Percentiles rank a stretch among this genome's conserved stretches.
phyloP scores from a whole-genome alignment of 2,888 invertebrate species.

The Sphinx pinastri region DNA sequence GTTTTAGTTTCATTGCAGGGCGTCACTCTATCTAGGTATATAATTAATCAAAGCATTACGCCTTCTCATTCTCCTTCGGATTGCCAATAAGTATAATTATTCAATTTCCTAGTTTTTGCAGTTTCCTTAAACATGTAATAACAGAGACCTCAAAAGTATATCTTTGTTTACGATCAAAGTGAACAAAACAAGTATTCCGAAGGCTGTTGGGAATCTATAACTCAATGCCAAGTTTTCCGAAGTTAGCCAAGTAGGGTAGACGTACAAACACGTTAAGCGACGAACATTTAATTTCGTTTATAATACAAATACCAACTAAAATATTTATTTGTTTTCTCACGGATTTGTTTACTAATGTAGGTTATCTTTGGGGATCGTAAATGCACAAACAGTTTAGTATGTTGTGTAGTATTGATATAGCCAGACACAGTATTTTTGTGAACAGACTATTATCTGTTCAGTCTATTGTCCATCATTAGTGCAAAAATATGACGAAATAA shows the following conservation, averaged over 20 bases:
- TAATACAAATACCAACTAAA: slow-evolving; percentile 68
- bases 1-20: too few relatives aligned
- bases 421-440: too few relatives aligned
- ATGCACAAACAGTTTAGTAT: too few relatives aligned
- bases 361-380: background rate
- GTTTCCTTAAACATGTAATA: background rate
- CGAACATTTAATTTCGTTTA: slow-evolving; percentile 67
- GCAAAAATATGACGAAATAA: too few relatives aligned
- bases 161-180: slow-evolving; percentile 76
- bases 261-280: slow-evolving; percentile 68
- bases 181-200: slow-evolving; percentile 79
- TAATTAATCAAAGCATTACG: too few relatives aligned
- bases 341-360: background rate
- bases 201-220: slow-evolving; percentile 81
- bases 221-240: slow-evolving; percentile 79
- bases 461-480: too few relatives aligned
- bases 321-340: slow-evolving; percentile 20
- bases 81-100: too few relatives aligned
- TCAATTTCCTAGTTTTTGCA: too few relatives aligned
- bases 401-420: too few relatives aligned
- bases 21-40: too few relatives aligned
- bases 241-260: slow-evolving; percentile 72
- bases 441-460: too few relatives aligned
- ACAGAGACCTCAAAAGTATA: slow-evolving; percentile 58
- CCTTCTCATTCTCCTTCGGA: too few relatives aligned